Conservation (phyloP, 2,888 invertebrate genomes). For the Allygus modestus region DNA sequence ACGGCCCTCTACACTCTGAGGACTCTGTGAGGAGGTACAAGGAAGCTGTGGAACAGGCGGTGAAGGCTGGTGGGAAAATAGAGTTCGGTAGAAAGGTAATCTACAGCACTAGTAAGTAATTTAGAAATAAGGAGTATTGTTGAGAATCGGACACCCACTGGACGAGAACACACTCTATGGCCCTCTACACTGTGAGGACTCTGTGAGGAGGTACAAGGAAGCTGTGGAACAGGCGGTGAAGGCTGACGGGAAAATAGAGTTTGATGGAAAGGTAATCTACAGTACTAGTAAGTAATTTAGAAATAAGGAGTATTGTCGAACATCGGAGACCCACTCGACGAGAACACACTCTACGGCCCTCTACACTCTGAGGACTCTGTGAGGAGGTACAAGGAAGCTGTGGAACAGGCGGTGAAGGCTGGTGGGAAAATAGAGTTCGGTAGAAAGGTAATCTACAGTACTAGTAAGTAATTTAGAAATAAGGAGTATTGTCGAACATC, state of each 20-base stretch:
- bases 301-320: constrained; percentile 84
- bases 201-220: too few species aligned
- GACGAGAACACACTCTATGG: too few species aligned
- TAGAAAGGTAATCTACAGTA: constrained; percentile 82
- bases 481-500: too few species aligned
- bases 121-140: too few species aligned
- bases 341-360: constrained; percentile 92
- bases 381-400: constrained; percentile 84
- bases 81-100: constrained; percentile 88
- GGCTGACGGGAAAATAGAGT: constrained; percentile 89
- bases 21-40: constrained; percentile 86
- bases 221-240: constrained; percentile 78
- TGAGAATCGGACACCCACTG: too few species aligned
- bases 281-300: too few species aligned
- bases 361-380: constrained; percentile 89
- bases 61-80: constrained; percentile 84
- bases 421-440: constrained; percentile 90
- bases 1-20: constrained; percentile 94
- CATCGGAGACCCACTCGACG: constrained; percentile 94
- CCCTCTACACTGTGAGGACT: too few species aligned
- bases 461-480: too few species aligned
- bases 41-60: constrained; percentile 83
- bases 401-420: constrained; percentile 82
- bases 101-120: too few species aligned
- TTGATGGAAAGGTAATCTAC: too few species aligned